Evolutionary conservation across 2,797 vertebrate species (phyloP), one percentile per base, ranked within the genome.

Genomic region (Fringilla coelebs): DNA sequence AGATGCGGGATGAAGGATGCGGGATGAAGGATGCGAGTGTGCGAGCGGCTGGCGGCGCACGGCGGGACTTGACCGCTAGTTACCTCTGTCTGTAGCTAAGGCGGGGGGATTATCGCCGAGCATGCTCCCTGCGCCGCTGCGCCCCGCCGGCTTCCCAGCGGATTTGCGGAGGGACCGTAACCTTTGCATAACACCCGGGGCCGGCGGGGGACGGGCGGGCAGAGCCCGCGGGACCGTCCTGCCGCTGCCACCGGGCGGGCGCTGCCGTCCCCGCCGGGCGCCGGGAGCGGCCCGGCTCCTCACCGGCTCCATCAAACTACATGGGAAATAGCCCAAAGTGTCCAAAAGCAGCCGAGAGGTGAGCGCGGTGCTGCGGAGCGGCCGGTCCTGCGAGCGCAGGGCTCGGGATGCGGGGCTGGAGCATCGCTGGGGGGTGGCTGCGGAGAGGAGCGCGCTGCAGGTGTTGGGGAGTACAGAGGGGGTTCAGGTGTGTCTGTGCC

Each of bases 41-140:
- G 75, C 58, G 55, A 70, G 74, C 94, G 96, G 96, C 82, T 90
- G 88, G 94, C 93, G 90, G 94, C 88, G 90, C 90, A 51, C 38
- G 51, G 93, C 82, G 67, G 72, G 66, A 52, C 94, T 97, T 98
- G 98, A 98, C 98, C 98, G 97, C 96, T 93, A 92, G 98, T 98
- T 98, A 98, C 98, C 98, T 97, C 97, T 85, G 85, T 66, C 90
- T 94, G 93, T 94, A 86, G 97, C 97, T 85, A 36, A 90, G 46
- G 61, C 58, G 63, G 26, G 63, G 94, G 89, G 94, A 94, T 96
- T 90, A 95, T 93, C 49, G 61, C 58, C 92, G 98, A 97, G 98
- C 98, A 98, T 98, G 98, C 98, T 96, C 97, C 17, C 67, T 92
- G 83, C 88, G 93, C 90, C 78, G 93, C 89, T 70, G 97, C 97